phyloP scores from a whole-genome alignment of 2,888 invertebrate species.

The Hyposoter dolosus region DNA sequence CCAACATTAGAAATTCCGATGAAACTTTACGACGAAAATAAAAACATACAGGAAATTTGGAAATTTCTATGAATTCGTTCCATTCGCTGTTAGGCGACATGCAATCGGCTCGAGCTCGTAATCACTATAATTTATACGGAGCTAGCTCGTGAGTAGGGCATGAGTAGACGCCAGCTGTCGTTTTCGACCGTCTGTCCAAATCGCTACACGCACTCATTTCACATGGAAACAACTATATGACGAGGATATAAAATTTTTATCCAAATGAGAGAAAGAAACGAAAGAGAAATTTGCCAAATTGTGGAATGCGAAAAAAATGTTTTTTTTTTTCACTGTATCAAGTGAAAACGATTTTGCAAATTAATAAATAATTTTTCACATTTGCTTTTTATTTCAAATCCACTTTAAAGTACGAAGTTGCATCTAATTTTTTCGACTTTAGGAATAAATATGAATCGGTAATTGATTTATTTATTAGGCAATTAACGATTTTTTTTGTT shows the following conservation, averaged over 20 bases:
- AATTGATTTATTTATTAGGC: not conserved
- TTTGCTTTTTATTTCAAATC: not conserved
- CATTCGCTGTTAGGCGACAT: not conserved
- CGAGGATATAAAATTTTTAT: slow-evolving; percentile 1
- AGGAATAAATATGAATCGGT: too few species aligned
- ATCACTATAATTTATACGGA: slow-evolving; percentile 53
- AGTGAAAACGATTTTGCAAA: not conserved
- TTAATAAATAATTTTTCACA: not conserved
- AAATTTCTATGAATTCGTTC: not conserved
- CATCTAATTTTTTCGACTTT: not conserved
- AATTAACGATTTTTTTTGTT: not conserved
- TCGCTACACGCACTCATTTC: slow-evolving; percentile 12
- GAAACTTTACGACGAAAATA: not conserved
- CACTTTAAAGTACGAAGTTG: not conserved
- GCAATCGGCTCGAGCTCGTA: slow-evolving; percentile 11
- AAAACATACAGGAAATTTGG: not conserved
- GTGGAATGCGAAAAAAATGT: not conserved
- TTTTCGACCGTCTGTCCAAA: slow-evolving; percentile 51
- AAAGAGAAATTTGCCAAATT: not conserved
- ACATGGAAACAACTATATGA: not conserved
- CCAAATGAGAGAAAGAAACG: not conserved
- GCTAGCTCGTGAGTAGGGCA: slow-evolving; percentile 49
- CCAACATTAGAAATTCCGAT: not conserved
- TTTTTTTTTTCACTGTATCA: not conserved
- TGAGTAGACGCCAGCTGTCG: slow-evolving; percentile 63